Percentiles rank a stretch among this genome's conserved stretches.
Evolutionary conservation across 2,888 invertebrate genomes (phyloP).

Genomic region (Diachrysia chrysitis): DNA sequence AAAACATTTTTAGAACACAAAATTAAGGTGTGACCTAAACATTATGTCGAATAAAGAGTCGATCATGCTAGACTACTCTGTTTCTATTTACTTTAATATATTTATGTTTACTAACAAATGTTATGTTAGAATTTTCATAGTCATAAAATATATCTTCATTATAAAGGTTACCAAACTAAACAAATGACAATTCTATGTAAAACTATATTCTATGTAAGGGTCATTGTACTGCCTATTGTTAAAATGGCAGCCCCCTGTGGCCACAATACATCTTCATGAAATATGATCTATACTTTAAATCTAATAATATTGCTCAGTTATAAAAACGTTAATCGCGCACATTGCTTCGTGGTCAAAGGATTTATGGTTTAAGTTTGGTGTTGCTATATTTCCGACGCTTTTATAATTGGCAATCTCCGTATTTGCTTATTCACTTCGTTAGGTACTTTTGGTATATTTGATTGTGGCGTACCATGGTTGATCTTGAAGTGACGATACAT

Average conservation of each 20-base stretch:
- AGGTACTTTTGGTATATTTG: too few relatives aligned
- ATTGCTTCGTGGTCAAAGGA: slow-evolving; percentile 41
- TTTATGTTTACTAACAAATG: too few relatives aligned
- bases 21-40: too few relatives aligned
- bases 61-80: too few relatives aligned
- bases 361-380: slow-evolving; percentile 22
- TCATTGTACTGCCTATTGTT: slow-evolving; percentile 46
- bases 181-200: slow-evolving; percentile 49
- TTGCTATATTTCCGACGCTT: background rate
- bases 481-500: too few relatives aligned
- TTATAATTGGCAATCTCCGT: background rate
- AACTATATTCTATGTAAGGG: slow-evolving; percentile 29
- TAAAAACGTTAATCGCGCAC: slow-evolving; percentile 39
- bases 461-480: too few relatives aligned
- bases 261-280: slow-evolving; percentile 38
- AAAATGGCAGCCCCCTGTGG: slow-evolving; percentile 46
- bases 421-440: background rate
- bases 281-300: slow-evolving; percentile 29
- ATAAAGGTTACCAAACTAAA: slow-evolving; percentile 18
- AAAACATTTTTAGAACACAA: too few relatives aligned
- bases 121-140: background rate
- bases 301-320: slow-evolving; percentile 34
- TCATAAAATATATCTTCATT: background rate
- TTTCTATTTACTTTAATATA: too few relatives aligned
- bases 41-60: too few relatives aligned